A percentile compares a stretch with the other conserved stretches of the same genome.
These are phyloP conservation scores for Dendrolimus punctatus DNA, from an alignment of 1,140 invertebrate genomes.

Conservation along the genomic window DNA sequence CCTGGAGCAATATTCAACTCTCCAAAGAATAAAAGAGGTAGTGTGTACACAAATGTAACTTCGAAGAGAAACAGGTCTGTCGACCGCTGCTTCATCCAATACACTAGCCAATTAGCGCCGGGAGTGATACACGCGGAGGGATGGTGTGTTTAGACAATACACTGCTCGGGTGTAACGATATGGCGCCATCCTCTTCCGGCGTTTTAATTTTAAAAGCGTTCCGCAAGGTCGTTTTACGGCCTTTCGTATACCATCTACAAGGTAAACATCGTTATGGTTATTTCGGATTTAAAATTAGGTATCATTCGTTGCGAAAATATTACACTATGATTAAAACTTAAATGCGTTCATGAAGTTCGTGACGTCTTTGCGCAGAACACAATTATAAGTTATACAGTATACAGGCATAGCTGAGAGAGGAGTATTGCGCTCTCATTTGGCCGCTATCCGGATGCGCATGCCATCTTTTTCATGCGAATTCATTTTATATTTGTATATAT, in stretches of 20 bases:
- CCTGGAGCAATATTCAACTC: constrained; percentile 40
- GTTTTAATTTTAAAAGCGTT: constrained; percentile 22
- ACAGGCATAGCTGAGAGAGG: no score
- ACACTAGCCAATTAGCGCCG: constrained; percentile 58
- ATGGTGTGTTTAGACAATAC: constrained; percentile 25
- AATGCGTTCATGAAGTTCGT: no score
- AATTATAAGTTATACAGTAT: no score
- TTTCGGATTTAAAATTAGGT: no score
- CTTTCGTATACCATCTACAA: constrained; percentile 36
- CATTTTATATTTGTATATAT: no score
- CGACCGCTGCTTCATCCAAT: constrained; percentile 58
- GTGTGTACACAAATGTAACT: constrained; percentile 55
- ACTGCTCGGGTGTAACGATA: constrained; percentile 55
- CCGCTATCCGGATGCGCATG: no score
- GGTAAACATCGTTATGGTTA: neutral
- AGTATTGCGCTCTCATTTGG: no score
- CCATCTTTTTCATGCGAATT: no score
- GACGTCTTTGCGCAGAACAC: no score
- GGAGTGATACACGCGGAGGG: constrained; percentile 21
- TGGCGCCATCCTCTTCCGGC: constrained; percentile 40
- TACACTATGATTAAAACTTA: no score
- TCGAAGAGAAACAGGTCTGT: constrained; percentile 49
- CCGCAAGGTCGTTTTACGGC: constrained; percentile 15
- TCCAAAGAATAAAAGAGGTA: constrained; percentile 66
- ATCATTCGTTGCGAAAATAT: no score